These are phyloP conservation scores for Cuniculus paca DNA, from an alignment of 2,797 vertebrate species.

Conservation along the genomic window DNA sequence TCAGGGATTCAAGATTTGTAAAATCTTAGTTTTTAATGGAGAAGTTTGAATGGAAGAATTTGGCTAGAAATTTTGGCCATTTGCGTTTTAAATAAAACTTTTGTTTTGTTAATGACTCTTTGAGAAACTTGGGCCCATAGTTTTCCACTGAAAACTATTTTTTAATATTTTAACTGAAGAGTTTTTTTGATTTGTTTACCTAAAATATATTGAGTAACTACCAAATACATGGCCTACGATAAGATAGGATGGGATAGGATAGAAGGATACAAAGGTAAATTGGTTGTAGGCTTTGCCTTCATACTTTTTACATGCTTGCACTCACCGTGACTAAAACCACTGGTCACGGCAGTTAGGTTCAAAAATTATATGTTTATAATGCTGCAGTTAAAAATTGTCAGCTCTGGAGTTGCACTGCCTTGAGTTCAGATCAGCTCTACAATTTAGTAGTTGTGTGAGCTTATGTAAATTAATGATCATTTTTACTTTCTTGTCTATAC, in stretches of 20 bases:
- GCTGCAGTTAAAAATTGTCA: background rate
- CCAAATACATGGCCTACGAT: background rate
- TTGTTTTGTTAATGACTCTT: slow-evolving; percentile 34
- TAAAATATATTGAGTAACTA: slow-evolving; percentile 38
- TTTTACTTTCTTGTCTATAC: slow-evolving; percentile 42
- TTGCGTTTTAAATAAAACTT: slow-evolving; percentile 46
- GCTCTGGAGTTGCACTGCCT: background rate
- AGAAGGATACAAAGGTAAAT: background rate
- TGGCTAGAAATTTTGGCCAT: slow-evolving; percentile 11
- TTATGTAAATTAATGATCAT: background rate
- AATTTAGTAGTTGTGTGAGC: background rate
- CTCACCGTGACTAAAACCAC: background rate
- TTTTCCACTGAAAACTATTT: slow-evolving; percentile 44
- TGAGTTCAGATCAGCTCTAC: slow-evolving; percentile 18
- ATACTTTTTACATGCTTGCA: background rate
- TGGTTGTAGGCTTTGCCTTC: background rate
- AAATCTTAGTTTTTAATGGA: slow-evolving; percentile 50
- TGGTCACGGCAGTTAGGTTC: background rate
- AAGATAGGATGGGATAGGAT: background rate
- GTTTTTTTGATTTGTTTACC: slow-evolving; percentile 12
- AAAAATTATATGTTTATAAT: background rate
- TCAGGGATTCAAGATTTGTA: slow-evolving; percentile 1
- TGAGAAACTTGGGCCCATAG: background rate
- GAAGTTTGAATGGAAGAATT: slow-evolving; percentile 20
- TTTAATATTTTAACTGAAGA: background rate